phyloP scores from a whole-genome alignment of 64 coral and sea anemone genomes.

The Astreopora myriophthalma region DNA sequence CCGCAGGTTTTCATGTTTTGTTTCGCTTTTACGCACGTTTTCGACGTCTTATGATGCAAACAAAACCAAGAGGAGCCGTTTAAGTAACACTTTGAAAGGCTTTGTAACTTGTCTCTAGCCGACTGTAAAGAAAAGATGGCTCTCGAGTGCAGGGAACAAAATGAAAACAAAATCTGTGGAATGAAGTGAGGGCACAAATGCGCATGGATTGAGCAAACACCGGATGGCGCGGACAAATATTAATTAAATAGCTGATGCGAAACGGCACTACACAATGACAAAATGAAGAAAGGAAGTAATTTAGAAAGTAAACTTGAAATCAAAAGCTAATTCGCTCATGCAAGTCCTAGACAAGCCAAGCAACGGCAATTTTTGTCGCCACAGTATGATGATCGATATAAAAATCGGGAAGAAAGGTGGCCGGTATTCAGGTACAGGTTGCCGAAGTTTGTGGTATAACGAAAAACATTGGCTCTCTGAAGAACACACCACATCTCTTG shows the following conservation, averaged over 20 bases:
- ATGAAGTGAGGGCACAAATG: neutral
- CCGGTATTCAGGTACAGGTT: neutral
- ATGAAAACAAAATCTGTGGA: neutral
- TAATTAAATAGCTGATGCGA: conserved; percentile 44
- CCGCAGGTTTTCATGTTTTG: neutral
- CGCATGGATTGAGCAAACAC: conserved; percentile 2
- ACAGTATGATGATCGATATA: neutral
- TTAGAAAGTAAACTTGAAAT: conserved; percentile 60
- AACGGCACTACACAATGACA: conserved; percentile 55
- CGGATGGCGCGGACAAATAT: conserved; percentile 25
- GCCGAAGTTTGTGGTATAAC: neutral
- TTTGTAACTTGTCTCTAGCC: conserved; percentile 8
- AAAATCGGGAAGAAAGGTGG: neutral
- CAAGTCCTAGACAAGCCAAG: neutral
- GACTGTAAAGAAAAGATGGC: neutral
- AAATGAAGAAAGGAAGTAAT: conserved; percentile 53
- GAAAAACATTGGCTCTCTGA: neutral
- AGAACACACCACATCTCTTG: neutral
- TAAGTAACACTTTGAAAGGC: neutral
- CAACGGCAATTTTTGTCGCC: neutral
- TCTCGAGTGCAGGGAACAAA: conserved; percentile 3
- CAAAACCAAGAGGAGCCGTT: neutral
- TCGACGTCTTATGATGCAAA: neutral
- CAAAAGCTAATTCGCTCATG: conserved; percentile 54
- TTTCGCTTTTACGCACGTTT: conserved; percentile 25